Evolutionary conservation across 53 echinoderm and acorn worm genomes (phyloP), one percentile per base, ranked within the genome.

Genomic region (Stichopus horrens): DNA sequence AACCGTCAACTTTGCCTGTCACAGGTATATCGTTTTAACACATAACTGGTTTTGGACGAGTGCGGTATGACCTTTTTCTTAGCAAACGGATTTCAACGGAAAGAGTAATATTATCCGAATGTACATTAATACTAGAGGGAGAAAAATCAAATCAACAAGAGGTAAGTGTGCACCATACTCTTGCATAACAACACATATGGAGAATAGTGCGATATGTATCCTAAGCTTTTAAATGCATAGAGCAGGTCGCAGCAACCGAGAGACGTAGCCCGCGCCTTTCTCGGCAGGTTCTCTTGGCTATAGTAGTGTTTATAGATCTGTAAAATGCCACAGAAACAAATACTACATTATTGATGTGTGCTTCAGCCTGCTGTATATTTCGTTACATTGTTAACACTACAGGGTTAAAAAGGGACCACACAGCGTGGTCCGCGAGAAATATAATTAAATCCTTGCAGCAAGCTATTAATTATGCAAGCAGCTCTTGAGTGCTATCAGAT

Each of bases 281-380:
- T 37, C 37, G 37, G 37, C 37, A 37, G 37, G 37, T 37, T 37
- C 37, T 37, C 37, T 75, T 5, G 16, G 53, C 18, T 79, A 14
- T 9, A 13, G 74, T 74, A 23, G 13, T 11, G 10, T 1, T 5
- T 79, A 79, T 79, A 79, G 79, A 79, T 79, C 79, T 55, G 37
- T 37, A 37, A 37, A 37, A 37, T 19, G 54, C 52, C 55, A 54
- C 55, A 9, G 79, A 37, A 79, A 79, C 54, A 79, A 77, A 79
- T 53, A 79, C 55, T 79, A 53, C 79, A 79, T 79, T 79, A 79
- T 79, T 79, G 54, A 79, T 79, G 79, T 79, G 79, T 51, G 16
- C 52, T 54, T 79, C 10, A 79, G 53, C 79, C 53, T 19, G 53
- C 53, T 53, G 79, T 52, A 53, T 10, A 5, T 23, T 52, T 79